Conservation (phyloP, 2,888 invertebrate species). For the Sicus ferrugineus region DNA sequence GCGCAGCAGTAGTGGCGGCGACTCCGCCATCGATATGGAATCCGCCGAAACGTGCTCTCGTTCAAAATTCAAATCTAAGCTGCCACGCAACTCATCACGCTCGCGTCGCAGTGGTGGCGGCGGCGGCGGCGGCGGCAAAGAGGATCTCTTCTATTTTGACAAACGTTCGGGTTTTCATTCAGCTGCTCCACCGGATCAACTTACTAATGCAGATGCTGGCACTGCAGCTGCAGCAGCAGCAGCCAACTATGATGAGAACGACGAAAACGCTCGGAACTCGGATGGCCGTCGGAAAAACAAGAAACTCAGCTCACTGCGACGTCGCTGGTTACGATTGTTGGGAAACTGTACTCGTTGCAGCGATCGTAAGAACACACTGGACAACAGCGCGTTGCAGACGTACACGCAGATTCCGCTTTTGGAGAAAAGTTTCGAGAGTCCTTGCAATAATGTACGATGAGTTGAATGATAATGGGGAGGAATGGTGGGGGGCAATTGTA, state of each 20-base stretch:
- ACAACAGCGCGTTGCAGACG: slow-evolving; percentile 46
- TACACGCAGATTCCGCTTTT: slow-evolving; percentile 53
- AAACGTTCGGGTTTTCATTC: slow-evolving; percentile 44
- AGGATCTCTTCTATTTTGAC: slow-evolving; percentile 44
- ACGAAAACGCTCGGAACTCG: neutral
- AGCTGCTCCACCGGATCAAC: no score
- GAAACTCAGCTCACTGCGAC: slow-evolving; percentile 45
- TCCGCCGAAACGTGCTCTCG: slow-evolving; percentile 43
- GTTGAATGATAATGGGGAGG: neutral
- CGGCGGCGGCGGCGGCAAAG: slow-evolving; percentile 25
- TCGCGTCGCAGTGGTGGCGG: neutral
- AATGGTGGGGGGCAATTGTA: neutral
- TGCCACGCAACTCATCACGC: neutral
- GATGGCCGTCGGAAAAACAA: slow-evolving; percentile 25
- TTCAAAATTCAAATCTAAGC: slow-evolving; percentile 37
- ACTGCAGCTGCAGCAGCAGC: neutral
- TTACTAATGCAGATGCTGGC: neutral
- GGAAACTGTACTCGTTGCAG: slow-evolving; percentile 55
- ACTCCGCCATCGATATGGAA: slow-evolving; percentile 58
- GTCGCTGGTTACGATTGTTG: slow-evolving; percentile 52
- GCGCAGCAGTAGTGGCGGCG: slow-evolving; percentile 50
- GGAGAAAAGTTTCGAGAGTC: slow-evolving; percentile 41
- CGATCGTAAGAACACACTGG: slow-evolving; percentile 45
- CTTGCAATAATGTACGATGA: slow-evolving; percentile 41
- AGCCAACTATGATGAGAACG: neutral